Conservation (phyloP, 2,113 vertebrate species). For the Danio rerio region DNA sequence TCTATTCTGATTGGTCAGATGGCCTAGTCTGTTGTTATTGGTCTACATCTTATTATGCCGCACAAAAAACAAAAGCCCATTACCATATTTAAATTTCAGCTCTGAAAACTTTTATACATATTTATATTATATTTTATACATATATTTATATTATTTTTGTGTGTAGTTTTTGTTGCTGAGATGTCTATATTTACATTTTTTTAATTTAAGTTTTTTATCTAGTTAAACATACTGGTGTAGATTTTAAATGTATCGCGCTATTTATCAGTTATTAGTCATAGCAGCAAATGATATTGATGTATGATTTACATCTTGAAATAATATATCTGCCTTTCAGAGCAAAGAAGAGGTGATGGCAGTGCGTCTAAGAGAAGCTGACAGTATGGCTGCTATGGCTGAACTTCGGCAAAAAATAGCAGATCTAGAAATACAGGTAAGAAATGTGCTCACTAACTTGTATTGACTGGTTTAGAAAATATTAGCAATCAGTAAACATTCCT, state of each 20-base stretch:
- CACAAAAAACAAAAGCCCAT: too few relatives aligned
- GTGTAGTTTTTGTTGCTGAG: not conserved
- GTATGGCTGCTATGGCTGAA: constrained; percentile 90
- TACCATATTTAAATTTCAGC: too few relatives aligned
- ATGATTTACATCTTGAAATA: not conserved
- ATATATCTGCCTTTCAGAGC: constrained; percentile 72
- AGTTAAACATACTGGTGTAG: not conserved
- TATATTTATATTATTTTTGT: too few relatives aligned
- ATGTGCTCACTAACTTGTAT: not conserved
- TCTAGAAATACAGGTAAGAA: constrained; percentile 91
- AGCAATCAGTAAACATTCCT: too few relatives aligned
- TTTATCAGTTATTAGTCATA: not conserved
- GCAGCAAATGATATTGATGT: not conserved
- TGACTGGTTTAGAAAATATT: too few relatives aligned
- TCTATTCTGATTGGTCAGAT: too few relatives aligned
- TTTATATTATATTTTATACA: too few relatives aligned
- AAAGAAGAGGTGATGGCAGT: constrained; percentile 96
- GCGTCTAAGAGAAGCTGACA: constrained; percentile 90
- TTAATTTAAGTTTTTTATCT: not conserved
- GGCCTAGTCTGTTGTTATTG: too few relatives aligned
- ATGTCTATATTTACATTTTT: too few relatives aligned
- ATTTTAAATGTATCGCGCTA: not conserved
- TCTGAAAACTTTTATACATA: too few relatives aligned
- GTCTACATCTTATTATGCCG: too few relatives aligned
- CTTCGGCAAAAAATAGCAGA: constrained; percentile 90